Percentiles rank a stretch among this genome's conserved stretches.
Conservation (phyloP, 2,797 vertebrate genomes). For the Mastacembelus armatus region DNA sequence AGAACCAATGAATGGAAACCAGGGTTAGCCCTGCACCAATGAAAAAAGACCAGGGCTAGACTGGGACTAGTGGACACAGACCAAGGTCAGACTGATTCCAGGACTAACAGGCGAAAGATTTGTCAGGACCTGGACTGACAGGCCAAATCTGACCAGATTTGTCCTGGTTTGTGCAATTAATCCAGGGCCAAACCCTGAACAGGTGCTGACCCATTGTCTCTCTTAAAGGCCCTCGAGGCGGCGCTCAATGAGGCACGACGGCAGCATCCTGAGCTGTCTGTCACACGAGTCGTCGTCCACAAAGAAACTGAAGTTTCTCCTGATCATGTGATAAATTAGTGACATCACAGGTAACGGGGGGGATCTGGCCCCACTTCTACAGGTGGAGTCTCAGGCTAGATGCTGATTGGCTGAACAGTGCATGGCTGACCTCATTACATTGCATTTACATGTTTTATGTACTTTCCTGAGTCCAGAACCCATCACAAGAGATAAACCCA, state of each 20-base stretch:
- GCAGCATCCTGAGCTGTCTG: constrained; percentile 95
- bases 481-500: neutral
- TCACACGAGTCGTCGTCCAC: constrained; percentile 95
- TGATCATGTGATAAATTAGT: constrained; percentile 76
- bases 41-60: too few relatives aligned
- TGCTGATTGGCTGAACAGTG: constrained; percentile 38
- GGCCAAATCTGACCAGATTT: neutral
- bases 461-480: neutral
- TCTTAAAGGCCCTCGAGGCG: constrained; percentile 87
- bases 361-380: neutral
- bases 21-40: too few relatives aligned
- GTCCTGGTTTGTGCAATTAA: neutral
- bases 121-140: neutral
- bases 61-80: too few relatives aligned
- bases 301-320: constrained; percentile 94
- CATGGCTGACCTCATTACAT: constrained; percentile 36
- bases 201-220: constrained; percentile 44
- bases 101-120: neutral
- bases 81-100: too few relatives aligned
- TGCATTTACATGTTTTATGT: constrained; percentile 26
- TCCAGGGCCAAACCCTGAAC: neutral
- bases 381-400: constrained; percentile 3
- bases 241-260: constrained; percentile 92
- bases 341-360: constrained; percentile 73
- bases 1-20: too few relatives aligned